Conservation (phyloP, 2,113 vertebrate species). For the Vidua macroura region DNA sequence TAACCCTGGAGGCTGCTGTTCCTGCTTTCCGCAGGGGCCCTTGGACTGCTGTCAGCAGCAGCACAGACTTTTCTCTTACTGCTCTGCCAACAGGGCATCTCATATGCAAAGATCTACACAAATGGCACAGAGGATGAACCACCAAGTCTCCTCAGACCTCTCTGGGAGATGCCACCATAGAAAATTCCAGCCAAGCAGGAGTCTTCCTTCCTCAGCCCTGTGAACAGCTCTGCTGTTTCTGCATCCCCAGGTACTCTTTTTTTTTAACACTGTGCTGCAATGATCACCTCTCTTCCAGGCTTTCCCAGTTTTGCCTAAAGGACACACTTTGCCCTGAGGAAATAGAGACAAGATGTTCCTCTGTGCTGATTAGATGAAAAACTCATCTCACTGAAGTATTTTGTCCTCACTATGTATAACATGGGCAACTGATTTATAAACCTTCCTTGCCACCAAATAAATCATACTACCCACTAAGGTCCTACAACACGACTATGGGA, state of each 20-base stretch:
- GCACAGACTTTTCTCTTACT: background rate
- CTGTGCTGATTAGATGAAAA: background rate
- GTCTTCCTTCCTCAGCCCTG: background rate
- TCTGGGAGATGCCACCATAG: background rate
- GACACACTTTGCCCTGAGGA: accelerated
- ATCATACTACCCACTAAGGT: background rate
- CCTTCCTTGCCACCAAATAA: background rate
- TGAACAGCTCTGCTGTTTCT: background rate
- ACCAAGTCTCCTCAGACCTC: background rate
- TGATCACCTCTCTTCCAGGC: background rate
- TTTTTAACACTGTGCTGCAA: background rate
- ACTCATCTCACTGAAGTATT: background rate
- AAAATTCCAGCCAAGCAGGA: background rate
- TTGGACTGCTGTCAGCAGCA: background rate
- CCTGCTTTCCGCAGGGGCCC: background rate
- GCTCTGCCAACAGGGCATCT: background rate
- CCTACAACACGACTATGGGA: background rate
- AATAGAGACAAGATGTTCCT: background rate
- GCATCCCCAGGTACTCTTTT: background rate
- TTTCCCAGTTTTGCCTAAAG: background rate
- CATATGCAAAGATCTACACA: background rate
- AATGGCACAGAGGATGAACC: too few relatives aligned
- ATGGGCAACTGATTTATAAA: background rate
- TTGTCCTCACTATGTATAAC: background rate
- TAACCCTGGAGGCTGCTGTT: background rate